Percentiles rank a stretch among this genome's conserved stretches.
Conservation (phyloP, 2,113 vertebrate genomes). For the Cardinalis cardinalis region DNA sequence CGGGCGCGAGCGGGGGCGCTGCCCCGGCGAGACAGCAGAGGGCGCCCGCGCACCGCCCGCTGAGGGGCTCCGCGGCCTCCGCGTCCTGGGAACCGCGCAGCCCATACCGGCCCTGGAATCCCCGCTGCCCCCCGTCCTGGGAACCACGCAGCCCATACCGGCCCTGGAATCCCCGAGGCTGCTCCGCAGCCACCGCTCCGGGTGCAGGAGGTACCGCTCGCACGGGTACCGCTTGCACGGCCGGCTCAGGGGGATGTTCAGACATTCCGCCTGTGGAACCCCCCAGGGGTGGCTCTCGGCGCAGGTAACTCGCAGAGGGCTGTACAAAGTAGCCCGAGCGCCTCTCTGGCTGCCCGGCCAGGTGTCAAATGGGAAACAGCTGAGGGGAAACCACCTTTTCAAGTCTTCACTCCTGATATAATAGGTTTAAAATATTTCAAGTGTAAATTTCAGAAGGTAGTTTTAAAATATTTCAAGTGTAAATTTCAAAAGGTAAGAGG, state of each 20-base stretch:
- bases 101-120: not conserved
- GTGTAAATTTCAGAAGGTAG: not conserved
- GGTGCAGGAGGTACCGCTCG: not conserved
- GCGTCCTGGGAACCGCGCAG: not conserved
- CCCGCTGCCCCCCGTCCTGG: no score
- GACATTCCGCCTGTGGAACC: rapidly evolving
- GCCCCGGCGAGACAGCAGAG: not conserved
- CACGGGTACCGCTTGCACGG: no score
- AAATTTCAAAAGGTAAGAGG: not conserved
- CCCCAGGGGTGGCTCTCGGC: rapidly evolving
- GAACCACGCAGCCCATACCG: rapidly evolving
- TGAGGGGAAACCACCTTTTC: not conserved
- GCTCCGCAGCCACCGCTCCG: rapidly evolving
- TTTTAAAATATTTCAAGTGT: not conserved
- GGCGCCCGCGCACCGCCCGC: not conserved
- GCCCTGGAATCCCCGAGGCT: no score
- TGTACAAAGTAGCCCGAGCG: not conserved
- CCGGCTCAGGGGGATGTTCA: rapidly evolving
- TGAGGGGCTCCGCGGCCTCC: no score
- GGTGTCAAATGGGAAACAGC: not conserved
- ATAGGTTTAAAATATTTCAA: not conserved
- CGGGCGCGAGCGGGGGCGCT: not conserved
- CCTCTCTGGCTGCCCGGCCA: not conserved
- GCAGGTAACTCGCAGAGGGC: not conserved
- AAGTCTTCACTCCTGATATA: rapidly evolving